Evolutionary conservation across 2,113 vertebrate genomes (phyloP).

Genomic region (Cyprinodon tularosa): DNA sequence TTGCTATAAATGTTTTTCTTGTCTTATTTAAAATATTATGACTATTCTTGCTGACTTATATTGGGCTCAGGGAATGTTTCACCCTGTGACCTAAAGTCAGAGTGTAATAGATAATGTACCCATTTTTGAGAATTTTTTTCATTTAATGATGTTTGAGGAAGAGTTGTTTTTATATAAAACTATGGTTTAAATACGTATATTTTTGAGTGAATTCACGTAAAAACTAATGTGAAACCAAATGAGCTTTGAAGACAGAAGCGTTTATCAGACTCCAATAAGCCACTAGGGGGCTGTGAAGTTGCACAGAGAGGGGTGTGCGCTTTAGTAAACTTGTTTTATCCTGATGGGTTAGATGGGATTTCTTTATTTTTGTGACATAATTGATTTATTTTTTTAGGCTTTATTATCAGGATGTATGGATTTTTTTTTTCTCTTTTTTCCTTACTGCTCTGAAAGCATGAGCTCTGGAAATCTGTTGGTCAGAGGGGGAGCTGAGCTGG

Average conservation of each 20-base stretch:
- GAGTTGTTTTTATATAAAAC: background rate
- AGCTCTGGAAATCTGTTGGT: constrained; percentile 54
- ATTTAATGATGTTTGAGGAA: background rate
- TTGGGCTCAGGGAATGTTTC: background rate
- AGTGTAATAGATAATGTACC: background rate
- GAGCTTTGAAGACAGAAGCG: constrained; percentile 19
- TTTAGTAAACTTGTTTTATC: background rate
- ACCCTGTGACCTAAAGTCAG: background rate
- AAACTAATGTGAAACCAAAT: constrained; percentile 6
- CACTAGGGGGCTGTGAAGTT: constrained; percentile 73
- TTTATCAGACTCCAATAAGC: constrained; percentile 25
- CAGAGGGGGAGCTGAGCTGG: constrained; percentile 43
- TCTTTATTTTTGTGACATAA: background rate
- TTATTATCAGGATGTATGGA: constrained; percentile 6
- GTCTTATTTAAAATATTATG: background rate
- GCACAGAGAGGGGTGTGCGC: constrained; percentile 18
- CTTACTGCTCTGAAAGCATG: constrained; percentile 19
- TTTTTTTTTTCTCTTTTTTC: constrained; percentile 15
- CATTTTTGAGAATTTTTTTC: background rate
- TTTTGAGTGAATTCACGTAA: background rate
- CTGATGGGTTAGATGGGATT: background rate
- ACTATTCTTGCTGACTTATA: background rate
- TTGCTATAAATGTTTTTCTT: background rate
- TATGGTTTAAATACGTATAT: background rate
- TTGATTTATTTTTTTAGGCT: constrained; percentile 5